Percentiles rank a stretch among this genome's conserved stretches.
phyloP scores from a whole-genome alignment of 2,113 vertebrate genomes.

The Trichechus manatus region DNA sequence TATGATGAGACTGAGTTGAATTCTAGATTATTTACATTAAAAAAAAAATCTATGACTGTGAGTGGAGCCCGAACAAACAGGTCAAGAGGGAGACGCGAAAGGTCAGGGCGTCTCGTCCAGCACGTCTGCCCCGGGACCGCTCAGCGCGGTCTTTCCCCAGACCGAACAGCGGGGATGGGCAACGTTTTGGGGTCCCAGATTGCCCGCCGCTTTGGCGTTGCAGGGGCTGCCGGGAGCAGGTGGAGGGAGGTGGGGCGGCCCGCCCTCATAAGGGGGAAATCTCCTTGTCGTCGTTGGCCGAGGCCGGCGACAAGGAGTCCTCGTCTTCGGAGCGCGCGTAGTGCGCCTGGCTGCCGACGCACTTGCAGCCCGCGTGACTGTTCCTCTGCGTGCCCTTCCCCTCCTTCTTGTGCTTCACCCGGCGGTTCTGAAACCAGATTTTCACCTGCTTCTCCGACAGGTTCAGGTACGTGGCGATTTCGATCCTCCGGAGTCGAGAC shows the following conservation, averaged over 20 bases:
- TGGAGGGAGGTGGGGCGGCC: background rate
- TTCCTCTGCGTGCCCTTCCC: constrained; percentile 95
- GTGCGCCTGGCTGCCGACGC: constrained; percentile 91
- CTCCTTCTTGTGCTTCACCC: constrained; percentile 99
- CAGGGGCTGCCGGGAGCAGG: background rate
- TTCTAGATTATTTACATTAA: constrained; percentile 75
- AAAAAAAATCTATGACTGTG: constrained; percentile 5
- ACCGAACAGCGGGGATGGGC: no score
- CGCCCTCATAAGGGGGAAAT: constrained; percentile 91
- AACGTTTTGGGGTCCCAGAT: background rate
- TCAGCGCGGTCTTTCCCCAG: background rate
- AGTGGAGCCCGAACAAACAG: background rate
- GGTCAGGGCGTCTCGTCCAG: background rate
- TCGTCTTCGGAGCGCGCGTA: constrained; percentile 97
- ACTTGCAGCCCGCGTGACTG: constrained; percentile 94
- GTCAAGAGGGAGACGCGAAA: background rate
- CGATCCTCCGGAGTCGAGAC: constrained; percentile 96
- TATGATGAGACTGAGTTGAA: constrained; percentile 27
- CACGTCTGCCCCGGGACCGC: background rate
- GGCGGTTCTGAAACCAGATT: constrained; percentile 99
- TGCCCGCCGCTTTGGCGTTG: background rate
- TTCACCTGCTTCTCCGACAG: constrained; percentile 99
- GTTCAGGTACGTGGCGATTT: constrained; percentile 98
- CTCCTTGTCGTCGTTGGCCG: constrained; percentile 95
- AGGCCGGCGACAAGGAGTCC: constrained; percentile 96